Evolutionary conservation across 2,113 vertebrate species (phyloP).

Genomic region (Apteryx mantelli): DNA sequence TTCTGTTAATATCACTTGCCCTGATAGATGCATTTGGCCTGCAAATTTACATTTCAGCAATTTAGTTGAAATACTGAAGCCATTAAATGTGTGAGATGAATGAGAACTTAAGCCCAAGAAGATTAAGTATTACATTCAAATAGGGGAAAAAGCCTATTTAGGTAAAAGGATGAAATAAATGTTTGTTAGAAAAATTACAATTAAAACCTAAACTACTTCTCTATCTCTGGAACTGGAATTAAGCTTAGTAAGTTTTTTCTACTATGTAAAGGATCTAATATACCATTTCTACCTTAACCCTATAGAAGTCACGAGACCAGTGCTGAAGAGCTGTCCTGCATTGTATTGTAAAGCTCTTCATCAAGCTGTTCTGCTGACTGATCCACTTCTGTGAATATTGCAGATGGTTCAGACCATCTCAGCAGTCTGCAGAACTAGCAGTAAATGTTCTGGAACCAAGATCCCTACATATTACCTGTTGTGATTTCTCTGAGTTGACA

Average conservation of each 20-base stretch:
- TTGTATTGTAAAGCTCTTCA: background rate
- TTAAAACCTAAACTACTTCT: background rate
- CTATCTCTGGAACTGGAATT: background rate
- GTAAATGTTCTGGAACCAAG: background rate
- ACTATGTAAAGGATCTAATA: background rate
- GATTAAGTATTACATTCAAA: accelerated
- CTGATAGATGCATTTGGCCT: background rate
- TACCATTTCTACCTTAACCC: background rate
- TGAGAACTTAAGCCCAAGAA: background rate
- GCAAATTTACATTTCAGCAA: background rate
- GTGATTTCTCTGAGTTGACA: background rate
- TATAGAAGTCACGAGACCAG: background rate
- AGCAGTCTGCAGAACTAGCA: background rate
- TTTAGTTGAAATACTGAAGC: background rate
- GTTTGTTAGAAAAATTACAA: background rate
- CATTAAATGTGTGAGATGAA: background rate
- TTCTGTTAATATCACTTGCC: background rate
- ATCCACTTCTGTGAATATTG: background rate
- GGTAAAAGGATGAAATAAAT: background rate
- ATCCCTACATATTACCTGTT: background rate
- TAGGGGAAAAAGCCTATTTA: background rate
- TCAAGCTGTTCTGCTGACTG: background rate
- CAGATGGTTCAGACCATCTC: background rate
- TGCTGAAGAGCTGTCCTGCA: background rate
- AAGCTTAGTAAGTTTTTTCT: background rate